Conservation (phyloP, 2,113 vertebrate genomes). For the Rafetus swinhoei region DNA sequence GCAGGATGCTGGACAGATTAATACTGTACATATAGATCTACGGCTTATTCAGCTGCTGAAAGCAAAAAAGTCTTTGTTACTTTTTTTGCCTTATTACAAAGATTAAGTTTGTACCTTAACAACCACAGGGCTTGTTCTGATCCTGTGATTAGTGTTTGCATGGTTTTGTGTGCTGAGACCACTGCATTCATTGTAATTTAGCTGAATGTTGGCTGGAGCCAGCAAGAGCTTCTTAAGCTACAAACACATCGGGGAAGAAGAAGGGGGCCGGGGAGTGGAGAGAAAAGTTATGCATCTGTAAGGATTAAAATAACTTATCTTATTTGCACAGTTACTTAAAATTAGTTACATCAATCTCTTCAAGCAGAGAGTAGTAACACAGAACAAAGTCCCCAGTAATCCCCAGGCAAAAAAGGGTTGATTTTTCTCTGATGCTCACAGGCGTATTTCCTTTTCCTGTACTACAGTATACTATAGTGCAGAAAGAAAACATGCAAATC, state of each 20-base stretch:
- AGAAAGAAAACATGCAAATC: constrained; percentile 22
- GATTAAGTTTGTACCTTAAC: constrained; percentile 90
- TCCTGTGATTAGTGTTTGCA: constrained; percentile 95
- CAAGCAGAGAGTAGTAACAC: constrained; percentile 36
- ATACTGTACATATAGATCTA: constrained; percentile 1
- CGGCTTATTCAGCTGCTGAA: neutral
- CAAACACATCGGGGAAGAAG: constrained; percentile 69
- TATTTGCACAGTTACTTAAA: constrained; percentile 50
- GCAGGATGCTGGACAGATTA: constrained; percentile 7
- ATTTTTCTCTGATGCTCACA: constrained; percentile 10
- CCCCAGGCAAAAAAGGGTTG: neutral
- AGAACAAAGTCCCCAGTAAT: constrained; percentile 18
- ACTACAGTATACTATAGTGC: neutral
- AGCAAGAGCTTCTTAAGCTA: constrained; percentile 99
- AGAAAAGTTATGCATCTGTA: constrained; percentile 62
- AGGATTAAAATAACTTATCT: constrained; percentile 8
- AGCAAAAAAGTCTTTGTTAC: neutral
- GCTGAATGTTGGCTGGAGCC: constrained; percentile 98
- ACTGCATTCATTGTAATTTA: constrained; percentile 99
- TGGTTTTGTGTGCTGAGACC: constrained; percentile 96
- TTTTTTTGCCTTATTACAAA: constrained; percentile 41
- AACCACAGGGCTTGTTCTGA: constrained; percentile 94
- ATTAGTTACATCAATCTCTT: constrained; percentile 10
- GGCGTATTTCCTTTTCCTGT: constrained; percentile 21
- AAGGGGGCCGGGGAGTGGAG: constrained; percentile 35